Evolutionary conservation across 2,888 invertebrate species (phyloP).

Genomic region (Agriopis aurantiaria): DNA sequence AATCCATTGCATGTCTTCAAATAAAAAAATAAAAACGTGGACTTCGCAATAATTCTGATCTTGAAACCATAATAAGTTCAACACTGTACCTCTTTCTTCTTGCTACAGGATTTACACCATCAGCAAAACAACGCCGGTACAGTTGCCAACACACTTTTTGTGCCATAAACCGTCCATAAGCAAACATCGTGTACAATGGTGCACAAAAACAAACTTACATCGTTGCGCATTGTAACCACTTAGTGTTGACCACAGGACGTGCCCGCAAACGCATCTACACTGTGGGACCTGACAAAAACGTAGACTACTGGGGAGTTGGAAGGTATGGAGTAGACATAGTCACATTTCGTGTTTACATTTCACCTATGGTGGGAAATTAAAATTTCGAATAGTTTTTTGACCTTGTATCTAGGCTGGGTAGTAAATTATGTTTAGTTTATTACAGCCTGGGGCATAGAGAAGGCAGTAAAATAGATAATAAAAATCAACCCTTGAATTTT

Average conservation of each 20-base stretch:
- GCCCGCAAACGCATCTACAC: conserved; percentile 36
- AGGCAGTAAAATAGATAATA: no score
- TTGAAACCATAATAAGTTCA: no score
- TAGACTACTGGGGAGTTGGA: conserved; percentile 7
- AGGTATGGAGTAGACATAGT: background rate
- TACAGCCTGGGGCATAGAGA: no score
- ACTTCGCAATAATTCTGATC: no score
- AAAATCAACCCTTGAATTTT: no score
- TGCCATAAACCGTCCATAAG: conserved; percentile 53
- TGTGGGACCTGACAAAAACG: conserved; percentile 34
- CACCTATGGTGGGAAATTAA: no score
- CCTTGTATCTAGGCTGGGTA: no score
- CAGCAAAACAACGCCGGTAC: conserved; percentile 7
- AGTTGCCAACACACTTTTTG: conserved; percentile 49
- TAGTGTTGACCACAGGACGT: conserved; percentile 42
- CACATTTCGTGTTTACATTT: no score
- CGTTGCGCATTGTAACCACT: conserved; percentile 37
- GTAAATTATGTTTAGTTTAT: no score
- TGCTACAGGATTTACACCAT: background rate
- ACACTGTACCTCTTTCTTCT: background rate
- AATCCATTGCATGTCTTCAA: no score
- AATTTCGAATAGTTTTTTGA: no score
- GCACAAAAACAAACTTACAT: conserved; percentile 52
- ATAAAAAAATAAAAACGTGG: no score
- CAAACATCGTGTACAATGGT: conserved; percentile 49